Evolutionary conservation across 2,888 invertebrate genomes (phyloP), one percentile per base, ranked within the genome.

Genomic region (Lycaena phlaeas): DNA sequence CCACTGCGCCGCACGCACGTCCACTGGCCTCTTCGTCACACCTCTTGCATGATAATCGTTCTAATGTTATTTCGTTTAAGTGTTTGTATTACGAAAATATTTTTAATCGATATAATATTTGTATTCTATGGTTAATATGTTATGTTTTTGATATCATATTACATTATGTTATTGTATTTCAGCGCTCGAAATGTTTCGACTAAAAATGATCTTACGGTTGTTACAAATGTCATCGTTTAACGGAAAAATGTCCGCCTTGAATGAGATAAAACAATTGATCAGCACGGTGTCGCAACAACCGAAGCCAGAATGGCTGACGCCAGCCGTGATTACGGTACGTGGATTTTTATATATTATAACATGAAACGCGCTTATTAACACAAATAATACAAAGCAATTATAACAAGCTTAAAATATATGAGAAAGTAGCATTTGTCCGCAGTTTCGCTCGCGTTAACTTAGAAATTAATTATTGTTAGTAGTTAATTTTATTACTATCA

Each of bases 221-320:
- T 82, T 98, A 51, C 96, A 97, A 87, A 96, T 97, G 71, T 97
- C 97, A 14, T 97, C 97, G 40, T 98, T 98, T 70, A 98, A 97
- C 82, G 97, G 98, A 26, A 98, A 98, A 87, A 98, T 98, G 98
- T 97, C 97, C 63, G 98, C 98, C 14, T 85, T 98, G 49, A 97
- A 98, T 74, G 98, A 98, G 87, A 96, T 98, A 43, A 98, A 98
- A 79, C 97, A 98, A 87, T 94, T 98, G 37, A 93, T 96, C 51
- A 92, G 94, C 44, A 92, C 93, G 59, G 95, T 97, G 44, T 91
- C 93, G 42, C 96, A 95, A 69, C 96, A 95, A 76, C 92, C 95
- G 4, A 95, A 96, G 64, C 92, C 92, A 54, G 95, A 95, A 64
- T 97, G 96, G 93, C 87, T 98, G 11, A 97, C 97, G 17, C 93